Evolutionary conservation across 2,113 vertebrate species (phyloP), one percentile per base, ranked within the genome.

Genomic region (Rhinogobius similis): DNA sequence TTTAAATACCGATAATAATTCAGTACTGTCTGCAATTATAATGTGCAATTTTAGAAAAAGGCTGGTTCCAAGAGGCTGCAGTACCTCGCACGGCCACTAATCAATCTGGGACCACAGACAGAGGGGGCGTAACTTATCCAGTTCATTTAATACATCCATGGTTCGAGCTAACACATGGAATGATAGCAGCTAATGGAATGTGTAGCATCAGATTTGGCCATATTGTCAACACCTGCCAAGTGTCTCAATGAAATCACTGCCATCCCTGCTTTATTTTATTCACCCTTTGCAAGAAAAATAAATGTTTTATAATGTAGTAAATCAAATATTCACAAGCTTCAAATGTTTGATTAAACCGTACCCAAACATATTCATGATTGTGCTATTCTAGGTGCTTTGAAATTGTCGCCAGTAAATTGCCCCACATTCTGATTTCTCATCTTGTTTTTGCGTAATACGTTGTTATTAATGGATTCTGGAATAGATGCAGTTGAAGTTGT

Each of bases 391-490:
- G 67, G 26, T 26, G 62, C 23, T 43, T 39, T 36, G 24, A n/a
- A 43, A 41, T n/a, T 14, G 6, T 59, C 38, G 41, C 72, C 12
- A 55, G n/a, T 24, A 10, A 70, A 81, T 59, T 53, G 59, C 39
- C 58, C 41, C 27, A 14, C n/a, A 32, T 82, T 38, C 32, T 55
- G 43, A 72, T 72, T 56, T 44, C 5, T 18, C 14, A 53, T 58
- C 48, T 68, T 32, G 68, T 64, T 70, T 81, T 64, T 50, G 70
- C 61, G 77, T 82, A 81, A 80, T 75, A 73, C 75, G 63, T 56
- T 61, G 59, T 36, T 67, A 77, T 86, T 73, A 87, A 88, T 91
- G 81, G 79, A 72, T 81, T 82, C 76, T 27, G 32, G 67, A 78
- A 74, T 73, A 76, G 77, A 80, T 69, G 72, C 53, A 5, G 12